phyloP scores from a whole-genome alignment of 2,888 invertebrate genomes.

The Hydroisotoma schaefferi region DNA sequence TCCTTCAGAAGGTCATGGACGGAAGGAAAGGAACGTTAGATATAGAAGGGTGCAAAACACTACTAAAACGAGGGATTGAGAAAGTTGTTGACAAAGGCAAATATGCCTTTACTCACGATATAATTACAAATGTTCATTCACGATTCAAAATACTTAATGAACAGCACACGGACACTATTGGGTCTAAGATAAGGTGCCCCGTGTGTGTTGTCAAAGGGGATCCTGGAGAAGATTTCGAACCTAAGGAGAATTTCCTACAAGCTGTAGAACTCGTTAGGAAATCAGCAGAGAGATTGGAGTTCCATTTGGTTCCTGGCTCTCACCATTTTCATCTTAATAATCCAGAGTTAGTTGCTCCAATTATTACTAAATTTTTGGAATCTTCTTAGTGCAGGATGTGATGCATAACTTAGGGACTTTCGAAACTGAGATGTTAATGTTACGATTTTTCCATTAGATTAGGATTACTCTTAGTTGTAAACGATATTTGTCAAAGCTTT shows the following conservation, averaged over 20 bases:
- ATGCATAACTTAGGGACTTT: too few species aligned
- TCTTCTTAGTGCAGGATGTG: too few species aligned
- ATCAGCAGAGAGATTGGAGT: constrained; percentile 40
- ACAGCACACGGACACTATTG: constrained; percentile 32
- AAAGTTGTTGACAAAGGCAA: not conserved
- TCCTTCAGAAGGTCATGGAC: constrained; percentile 34
- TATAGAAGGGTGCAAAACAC: constrained; percentile 37
- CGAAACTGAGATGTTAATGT: too few species aligned
- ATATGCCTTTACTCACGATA: constrained; percentile 28
- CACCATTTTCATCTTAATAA: constrained; percentile 50
- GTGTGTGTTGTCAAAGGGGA: constrained; percentile 50
- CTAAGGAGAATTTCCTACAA: constrained; percentile 37
- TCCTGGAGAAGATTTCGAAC: constrained; percentile 47
- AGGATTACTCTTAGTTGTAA: too few species aligned
- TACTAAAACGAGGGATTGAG: constrained; percentile 42
- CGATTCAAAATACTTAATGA: constrained; percentile 23
- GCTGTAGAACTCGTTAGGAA: constrained; percentile 39
- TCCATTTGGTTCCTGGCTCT: constrained; percentile 44
- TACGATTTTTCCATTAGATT: too few species aligned
- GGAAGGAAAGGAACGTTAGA: constrained; percentile 35
- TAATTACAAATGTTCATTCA: constrained; percentile 30
- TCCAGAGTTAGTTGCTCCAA: constrained; percentile 43
- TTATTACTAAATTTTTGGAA: not conserved
- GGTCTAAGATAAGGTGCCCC: constrained; percentile 49
- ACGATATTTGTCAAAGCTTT: too few species aligned